These are phyloP conservation scores for Lagopus muta DNA, from an alignment of 2,113 vertebrate species.

Conservation along the genomic window DNA sequence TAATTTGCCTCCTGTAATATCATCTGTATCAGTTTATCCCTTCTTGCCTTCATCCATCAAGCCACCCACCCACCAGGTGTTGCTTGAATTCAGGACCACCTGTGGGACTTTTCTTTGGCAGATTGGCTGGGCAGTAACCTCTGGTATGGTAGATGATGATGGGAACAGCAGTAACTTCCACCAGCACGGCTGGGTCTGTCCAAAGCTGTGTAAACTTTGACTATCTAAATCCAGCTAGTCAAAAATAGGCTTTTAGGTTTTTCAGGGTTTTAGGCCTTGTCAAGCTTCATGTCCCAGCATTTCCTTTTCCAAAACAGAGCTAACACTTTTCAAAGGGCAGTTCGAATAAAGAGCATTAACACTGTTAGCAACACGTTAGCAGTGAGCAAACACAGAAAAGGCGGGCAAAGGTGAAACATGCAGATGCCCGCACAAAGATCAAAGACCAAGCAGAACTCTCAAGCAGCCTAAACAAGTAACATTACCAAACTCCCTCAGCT, in stretches of 20 bases:
- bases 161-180: conserved; percentile 23
- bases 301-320: conserved; percentile 5
- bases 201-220: conserved; percentile 49
- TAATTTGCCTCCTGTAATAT: neutral
- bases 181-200: conserved; percentile 30
- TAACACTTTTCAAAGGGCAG: neutral
- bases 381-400: neutral
- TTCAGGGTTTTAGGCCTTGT: neutral
- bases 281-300: neutral
- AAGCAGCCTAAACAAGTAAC: neutral
- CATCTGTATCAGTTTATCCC: neutral
- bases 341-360: neutral
- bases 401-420: neutral
- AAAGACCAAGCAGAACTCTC: neutral
- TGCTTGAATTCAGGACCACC: neutral
- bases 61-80: neutral
- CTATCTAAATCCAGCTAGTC: conserved; percentile 51
- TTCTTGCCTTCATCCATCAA: neutral
- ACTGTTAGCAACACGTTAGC: neutral
- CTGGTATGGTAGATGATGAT: neutral
- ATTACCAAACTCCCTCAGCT: neutral
- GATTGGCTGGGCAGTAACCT: neutral
- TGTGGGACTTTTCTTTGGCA: neutral
- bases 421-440: neutral
- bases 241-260: conserved; percentile 12